Evolutionary conservation across 2,797 vertebrate genomes (phyloP).

Genomic region (Toxotes lorentzi): DNA sequence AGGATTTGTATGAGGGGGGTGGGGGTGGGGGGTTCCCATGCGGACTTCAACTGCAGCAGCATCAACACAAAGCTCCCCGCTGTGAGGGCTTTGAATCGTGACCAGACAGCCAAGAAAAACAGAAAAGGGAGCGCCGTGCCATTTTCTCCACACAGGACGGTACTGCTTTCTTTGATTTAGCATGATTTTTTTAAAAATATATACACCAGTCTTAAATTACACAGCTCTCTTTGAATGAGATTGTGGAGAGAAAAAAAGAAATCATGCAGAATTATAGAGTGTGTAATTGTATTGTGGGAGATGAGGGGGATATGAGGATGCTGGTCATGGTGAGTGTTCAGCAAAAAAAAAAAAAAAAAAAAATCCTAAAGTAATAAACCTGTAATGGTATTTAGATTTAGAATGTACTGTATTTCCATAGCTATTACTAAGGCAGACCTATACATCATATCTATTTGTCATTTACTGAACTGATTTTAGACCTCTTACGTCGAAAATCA

Average conservation of each 20-base stretch:
- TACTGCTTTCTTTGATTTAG: constrained; percentile 60
- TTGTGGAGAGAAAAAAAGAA: background rate
- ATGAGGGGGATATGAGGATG: constrained; percentile 21
- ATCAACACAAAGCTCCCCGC: constrained; percentile 68
- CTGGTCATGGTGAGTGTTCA: constrained; percentile 36
- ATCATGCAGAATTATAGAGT: constrained; percentile 22
- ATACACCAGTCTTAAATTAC: constrained; percentile 23
- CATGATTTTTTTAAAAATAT: constrained; percentile 14
- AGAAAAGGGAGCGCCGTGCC: constrained; percentile 66
- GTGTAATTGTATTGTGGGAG: constrained; percentile 21
- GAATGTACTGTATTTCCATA: background rate
- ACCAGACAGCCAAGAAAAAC: constrained; percentile 75
- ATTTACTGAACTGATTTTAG: constrained; percentile 20
- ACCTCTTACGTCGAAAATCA: background rate
- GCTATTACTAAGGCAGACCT: constrained; percentile 10
- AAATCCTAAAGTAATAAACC: constrained; percentile 35
- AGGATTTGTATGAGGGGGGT: background rate
- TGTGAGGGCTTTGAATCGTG: constrained; percentile 81
- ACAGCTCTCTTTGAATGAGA: constrained; percentile 28
- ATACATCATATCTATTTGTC: constrained; percentile 16
- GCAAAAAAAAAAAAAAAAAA: background rate
- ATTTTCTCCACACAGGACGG: constrained; percentile 64
- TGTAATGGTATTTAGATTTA: constrained; percentile 29
- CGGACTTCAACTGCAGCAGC: constrained; percentile 74
- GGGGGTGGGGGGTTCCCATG: constrained; percentile 73